Conservation (phyloP, 2,113 vertebrate genomes). For the Oostethus manadensis region DNA sequence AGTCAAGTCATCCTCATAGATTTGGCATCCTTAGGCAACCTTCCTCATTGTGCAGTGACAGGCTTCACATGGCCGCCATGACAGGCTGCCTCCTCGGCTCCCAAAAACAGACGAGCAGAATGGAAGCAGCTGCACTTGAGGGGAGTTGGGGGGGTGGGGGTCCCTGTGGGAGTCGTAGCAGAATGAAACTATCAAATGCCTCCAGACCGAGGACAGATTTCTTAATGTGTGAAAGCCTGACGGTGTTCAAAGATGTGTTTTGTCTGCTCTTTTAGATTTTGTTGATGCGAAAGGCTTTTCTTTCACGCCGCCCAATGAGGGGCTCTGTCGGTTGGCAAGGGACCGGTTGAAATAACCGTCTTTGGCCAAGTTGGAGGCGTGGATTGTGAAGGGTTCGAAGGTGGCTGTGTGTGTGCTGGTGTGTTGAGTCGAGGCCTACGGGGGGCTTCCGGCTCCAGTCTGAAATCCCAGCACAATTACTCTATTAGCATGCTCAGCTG, state of each 20-base stretch:
- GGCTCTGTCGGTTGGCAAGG: slow-evolving; percentile 29
- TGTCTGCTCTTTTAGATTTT: slow-evolving; percentile 56
- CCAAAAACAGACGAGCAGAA: slow-evolving; percentile 55
- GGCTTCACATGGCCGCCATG: slow-evolving; percentile 44
- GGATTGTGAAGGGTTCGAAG: slow-evolving; percentile 26
- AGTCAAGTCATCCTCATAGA: slow-evolving; percentile 20
- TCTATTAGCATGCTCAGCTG: slow-evolving; percentile 71
- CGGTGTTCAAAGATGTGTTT: slow-evolving; percentile 62
- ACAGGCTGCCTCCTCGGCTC: slow-evolving; percentile 42
- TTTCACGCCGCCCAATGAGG: slow-evolving; percentile 11
- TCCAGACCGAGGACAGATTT: slow-evolving; percentile 62
- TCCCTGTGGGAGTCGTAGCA: slow-evolving; percentile 56
- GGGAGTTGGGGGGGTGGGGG: too few relatives aligned
- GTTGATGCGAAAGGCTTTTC: slow-evolving; percentile 33
- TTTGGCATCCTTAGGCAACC: slow-evolving; percentile 28
- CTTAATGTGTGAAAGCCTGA: slow-evolving; percentile 67
- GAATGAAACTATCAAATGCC: slow-evolving; percentile 67
- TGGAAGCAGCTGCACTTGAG: slow-evolving; percentile 61
- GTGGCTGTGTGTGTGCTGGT: slow-evolving; percentile 1
- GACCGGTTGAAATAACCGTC: slow-evolving; percentile 45
- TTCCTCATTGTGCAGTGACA: slow-evolving; percentile 41
- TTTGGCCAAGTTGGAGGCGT: slow-evolving; percentile 29
- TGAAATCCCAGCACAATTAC: slow-evolving; percentile 62
- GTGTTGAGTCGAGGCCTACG: not conserved
- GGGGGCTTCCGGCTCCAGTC: slow-evolving; percentile 40